phyloP scores from a whole-genome alignment of 92 coral and sea anemone genomes.

The Zoanthus solanderi region DNA sequence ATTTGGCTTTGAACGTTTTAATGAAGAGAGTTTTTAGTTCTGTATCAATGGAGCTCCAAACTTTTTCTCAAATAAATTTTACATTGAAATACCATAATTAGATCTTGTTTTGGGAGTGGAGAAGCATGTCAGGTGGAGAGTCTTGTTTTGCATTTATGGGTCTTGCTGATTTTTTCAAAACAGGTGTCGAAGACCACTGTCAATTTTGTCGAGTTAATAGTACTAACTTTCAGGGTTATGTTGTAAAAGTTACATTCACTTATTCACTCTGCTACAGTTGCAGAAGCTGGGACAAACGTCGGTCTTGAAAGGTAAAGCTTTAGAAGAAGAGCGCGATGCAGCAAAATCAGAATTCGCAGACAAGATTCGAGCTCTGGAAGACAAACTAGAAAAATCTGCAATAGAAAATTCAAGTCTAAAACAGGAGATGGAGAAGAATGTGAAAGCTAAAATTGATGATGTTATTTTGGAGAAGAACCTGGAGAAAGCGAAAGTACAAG shows the following conservation, averaged over 20 bases:
- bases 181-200: too few species aligned
- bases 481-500: constrained; percentile 77
- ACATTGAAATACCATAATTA: too few species aligned
- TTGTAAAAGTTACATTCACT: too few species aligned
- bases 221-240: neutral
- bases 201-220: too few species aligned
- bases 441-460: constrained; percentile 67
- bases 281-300: constrained; percentile 9
- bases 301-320: constrained; percentile 51
- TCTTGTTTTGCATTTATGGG: too few species aligned
- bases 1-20: too few species aligned
- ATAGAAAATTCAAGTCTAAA: constrained; percentile 23
- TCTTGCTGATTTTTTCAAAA: too few species aligned
- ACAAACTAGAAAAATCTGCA: constrained; percentile 65
- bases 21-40: too few species aligned
- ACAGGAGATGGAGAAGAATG: constrained; percentile 32
- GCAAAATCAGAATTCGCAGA: constrained; percentile 39
- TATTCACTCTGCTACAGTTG: neutral
- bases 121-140: too few species aligned
- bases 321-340: constrained; percentile 47
- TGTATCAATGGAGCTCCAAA: too few species aligned
- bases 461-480: constrained; percentile 69
- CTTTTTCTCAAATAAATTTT: too few species aligned
- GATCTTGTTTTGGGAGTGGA: too few species aligned
- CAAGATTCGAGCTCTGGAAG: constrained; percentile 43